Percentiles rank a stretch among this genome's conserved stretches.
These are phyloP conservation scores for Zaprionus camerounensis DNA, from an alignment of 1,140 invertebrate species.

Conservation along the genomic window DNA sequence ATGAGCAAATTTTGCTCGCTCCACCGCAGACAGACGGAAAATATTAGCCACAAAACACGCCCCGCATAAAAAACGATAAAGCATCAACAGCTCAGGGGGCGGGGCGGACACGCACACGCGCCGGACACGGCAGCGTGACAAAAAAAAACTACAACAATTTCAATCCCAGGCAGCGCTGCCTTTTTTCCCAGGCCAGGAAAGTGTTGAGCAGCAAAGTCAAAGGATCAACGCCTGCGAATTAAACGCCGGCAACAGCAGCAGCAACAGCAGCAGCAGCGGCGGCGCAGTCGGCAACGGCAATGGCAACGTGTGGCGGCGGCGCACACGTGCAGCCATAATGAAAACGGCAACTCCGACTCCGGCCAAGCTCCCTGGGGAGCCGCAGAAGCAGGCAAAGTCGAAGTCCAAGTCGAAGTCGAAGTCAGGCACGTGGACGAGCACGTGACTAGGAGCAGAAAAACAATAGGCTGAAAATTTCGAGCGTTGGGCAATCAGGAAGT, in stretches of 20 bases:
- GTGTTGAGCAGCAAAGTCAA: conserved; percentile 79
- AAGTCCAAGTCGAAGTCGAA: conserved; percentile 44
- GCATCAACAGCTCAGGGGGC: background rate
- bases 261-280: background rate
- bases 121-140: conserved; percentile 70
- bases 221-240: conserved; percentile 78
- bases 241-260: conserved; percentile 25
- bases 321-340: conserved; percentile 70
- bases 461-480: conserved; percentile 63
- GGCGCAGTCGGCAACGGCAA: conserved; percentile 1
- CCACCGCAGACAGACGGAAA: conserved; percentile 65
- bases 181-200: conserved; percentile 70
- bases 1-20: conserved; percentile 70
- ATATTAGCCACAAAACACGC: conserved; percentile 81
- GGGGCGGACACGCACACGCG: conserved; percentile 53
- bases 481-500: conserved; percentile 72
- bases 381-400: background rate
- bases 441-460: conserved; percentile 59
- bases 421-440: conserved; percentile 67
- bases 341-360: conserved; percentile 53
- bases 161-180: conserved; percentile 21
- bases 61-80: conserved; percentile 71
- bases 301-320: background rate
- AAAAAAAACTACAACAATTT: conserved; percentile 33
- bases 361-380: conserved; percentile 45